Conservation (phyloP, 2,888 invertebrate species). For the Tanytarsus gracilentus region DNA sequence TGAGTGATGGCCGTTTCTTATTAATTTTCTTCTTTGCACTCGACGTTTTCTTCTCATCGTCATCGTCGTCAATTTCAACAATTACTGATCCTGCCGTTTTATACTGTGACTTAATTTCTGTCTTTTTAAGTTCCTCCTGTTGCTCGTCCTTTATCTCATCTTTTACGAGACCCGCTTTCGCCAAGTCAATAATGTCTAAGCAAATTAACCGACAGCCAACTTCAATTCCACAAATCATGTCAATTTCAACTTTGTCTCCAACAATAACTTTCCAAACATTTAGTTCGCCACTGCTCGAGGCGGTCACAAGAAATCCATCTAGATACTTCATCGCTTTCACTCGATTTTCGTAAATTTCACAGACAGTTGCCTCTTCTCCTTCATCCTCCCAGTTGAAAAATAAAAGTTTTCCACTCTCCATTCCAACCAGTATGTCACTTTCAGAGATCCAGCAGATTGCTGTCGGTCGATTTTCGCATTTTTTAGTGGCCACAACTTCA, state of each 20-base stretch:
- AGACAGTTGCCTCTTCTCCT: constrained; percentile 40
- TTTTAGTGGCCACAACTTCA: constrained; percentile 56
- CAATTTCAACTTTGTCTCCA: constrained; percentile 38
- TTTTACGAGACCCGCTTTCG: constrained; percentile 23
- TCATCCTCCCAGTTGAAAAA: constrained; percentile 49
- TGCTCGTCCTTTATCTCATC: constrained; percentile 33
- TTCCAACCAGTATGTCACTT: constrained; percentile 56
- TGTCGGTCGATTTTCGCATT: constrained; percentile 60
- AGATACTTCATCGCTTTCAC: constrained; percentile 56
- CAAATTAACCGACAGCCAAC: constrained; percentile 67
- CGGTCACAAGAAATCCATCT: constrained; percentile 54
- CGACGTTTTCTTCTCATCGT: background rate
- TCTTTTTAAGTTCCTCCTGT: constrained; percentile 31
- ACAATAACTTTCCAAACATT: constrained; percentile 55
- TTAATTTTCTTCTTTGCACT: constrained; percentile 10
- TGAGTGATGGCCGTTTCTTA: background rate
- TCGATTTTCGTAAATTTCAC: constrained; percentile 54
- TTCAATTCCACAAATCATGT: constrained; percentile 51
- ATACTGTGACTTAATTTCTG: constrained; percentile 44
- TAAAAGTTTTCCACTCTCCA: constrained; percentile 63
- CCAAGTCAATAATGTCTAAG: constrained; percentile 50
- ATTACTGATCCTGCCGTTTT: constrained; percentile 42
- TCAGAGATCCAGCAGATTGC: constrained; percentile 61
- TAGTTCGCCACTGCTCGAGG: constrained; percentile 66
- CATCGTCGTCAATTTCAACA: constrained; percentile 45